phyloP scores from a whole-genome alignment of 2,888 invertebrate genomes.

The Caenorhabditis virilis region DNA sequence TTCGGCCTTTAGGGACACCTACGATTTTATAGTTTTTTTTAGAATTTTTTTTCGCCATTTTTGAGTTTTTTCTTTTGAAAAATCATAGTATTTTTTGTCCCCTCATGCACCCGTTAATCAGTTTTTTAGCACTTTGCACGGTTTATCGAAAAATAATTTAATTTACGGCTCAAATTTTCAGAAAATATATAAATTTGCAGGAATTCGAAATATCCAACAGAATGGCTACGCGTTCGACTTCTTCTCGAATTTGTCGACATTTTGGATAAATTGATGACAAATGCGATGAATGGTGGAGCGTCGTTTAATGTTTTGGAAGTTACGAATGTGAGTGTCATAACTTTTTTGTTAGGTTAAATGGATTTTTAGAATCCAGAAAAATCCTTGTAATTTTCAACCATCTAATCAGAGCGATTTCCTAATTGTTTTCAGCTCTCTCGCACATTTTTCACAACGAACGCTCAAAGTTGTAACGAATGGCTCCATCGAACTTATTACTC shows the following conservation, averaged over 20 bases:
- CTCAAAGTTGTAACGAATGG: slow-evolving; percentile 92
- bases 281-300: slow-evolving; percentile 86
- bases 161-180: too few relatives aligned
- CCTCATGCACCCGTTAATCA: too few relatives aligned
- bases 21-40: too few relatives aligned
- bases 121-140: too few relatives aligned
- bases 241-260: slow-evolving; percentile 88
- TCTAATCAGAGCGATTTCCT: too few relatives aligned
- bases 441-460: slow-evolving; percentile 91
- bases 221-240: slow-evolving; percentile 77
- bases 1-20: too few relatives aligned
- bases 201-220: slow-evolving; percentile 40
- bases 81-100: too few relatives aligned
- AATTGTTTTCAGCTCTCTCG: slow-evolving; percentile 75
- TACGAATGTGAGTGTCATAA: not conserved
- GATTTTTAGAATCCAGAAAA: not conserved
- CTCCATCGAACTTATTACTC: slow-evolving; percentile 85
- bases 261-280: slow-evolving; percentile 88
- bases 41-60: too few relatives aligned
- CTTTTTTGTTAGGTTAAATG: not conserved
- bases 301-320: slow-evolving; percentile 73
- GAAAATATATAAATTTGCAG: too few relatives aligned
- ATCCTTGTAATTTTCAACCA: too few relatives aligned
- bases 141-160: too few relatives aligned
- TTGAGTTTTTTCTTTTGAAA: too few relatives aligned